Evolutionary conservation across 1,140 invertebrate species (phyloP).

Genomic region (Geopemphigus sp.): DNA sequence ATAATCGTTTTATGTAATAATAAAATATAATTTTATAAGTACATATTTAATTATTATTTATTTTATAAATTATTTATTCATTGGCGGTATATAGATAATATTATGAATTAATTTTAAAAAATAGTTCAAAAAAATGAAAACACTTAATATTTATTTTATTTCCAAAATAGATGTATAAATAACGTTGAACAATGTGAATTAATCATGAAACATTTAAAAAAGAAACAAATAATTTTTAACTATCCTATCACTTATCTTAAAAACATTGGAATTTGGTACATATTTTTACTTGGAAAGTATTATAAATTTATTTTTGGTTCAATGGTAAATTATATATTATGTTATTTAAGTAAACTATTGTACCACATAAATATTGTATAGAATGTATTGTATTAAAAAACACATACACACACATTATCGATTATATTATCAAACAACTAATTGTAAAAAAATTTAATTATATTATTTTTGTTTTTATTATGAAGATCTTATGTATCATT

Average conservation of each 20-base stretch:
- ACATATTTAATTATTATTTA: neutral
- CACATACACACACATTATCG: neutral
- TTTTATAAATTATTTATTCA: neutral
- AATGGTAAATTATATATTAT: neutral
- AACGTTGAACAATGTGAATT: too few relatives aligned
- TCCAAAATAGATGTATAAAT: too few relatives aligned
- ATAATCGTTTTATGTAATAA: neutral
- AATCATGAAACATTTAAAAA: neutral
- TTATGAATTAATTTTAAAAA: too few relatives aligned
- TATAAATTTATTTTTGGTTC: conserved; percentile 12
- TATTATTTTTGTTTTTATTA: conserved; percentile 18
- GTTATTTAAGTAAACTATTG: conserved; percentile 10
- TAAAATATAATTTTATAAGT: neutral
- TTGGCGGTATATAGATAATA: too few relatives aligned
- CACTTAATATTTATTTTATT: too few relatives aligned
- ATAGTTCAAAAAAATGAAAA: too few relatives aligned
- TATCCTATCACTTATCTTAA: neutral
- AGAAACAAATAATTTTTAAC: neutral
- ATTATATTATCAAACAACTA: conserved; percentile 9
- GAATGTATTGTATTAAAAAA: conserved; percentile 2
- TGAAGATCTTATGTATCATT: conserved; percentile 1
- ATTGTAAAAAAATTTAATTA: neutral
- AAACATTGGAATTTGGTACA: neutral
- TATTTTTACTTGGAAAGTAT: neutral
- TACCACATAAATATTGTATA: conserved; percentile 18